Evolutionary conservation across 2,797 vertebrate genomes (phyloP).

Genomic region (Coregonus ussuriensis): DNA sequence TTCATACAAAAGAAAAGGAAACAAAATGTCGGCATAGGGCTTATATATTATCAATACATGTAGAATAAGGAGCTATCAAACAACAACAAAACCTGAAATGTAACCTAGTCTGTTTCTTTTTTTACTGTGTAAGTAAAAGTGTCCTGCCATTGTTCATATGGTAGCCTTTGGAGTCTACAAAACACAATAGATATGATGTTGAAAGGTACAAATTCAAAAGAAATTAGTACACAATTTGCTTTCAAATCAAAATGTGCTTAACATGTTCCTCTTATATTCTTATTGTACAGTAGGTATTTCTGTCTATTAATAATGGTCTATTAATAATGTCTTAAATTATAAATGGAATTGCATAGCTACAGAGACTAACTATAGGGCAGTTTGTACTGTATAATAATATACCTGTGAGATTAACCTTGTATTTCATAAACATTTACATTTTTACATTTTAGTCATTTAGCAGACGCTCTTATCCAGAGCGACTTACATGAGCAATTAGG

Average conservation of each 20-base stretch:
- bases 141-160: slow-evolving; percentile 64
- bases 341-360: slow-evolving; percentile 74
- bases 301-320: slow-evolving; percentile 40
- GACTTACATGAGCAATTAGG: too few relatives aligned
- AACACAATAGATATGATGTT: slow-evolving; percentile 64
- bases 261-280: slow-evolving; percentile 56
- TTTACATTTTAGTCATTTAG: too few relatives aligned
- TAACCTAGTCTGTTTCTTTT: slow-evolving; percentile 52
- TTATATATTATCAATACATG: slow-evolving; percentile 25
- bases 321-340: slow-evolving; percentile 63
- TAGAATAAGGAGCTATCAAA: slow-evolving; percentile 61
- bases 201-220: slow-evolving; percentile 67
- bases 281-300: slow-evolving; percentile 36
- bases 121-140: slow-evolving; percentile 76
- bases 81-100: slow-evolving; percentile 66
- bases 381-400: slow-evolving; percentile 30
- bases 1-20: slow-evolving; percentile 64
- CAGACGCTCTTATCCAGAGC: too few relatives aligned
- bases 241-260: slow-evolving; percentile 54
- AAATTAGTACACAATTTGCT: slow-evolving; percentile 68
- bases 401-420: slow-evolving; percentile 18
- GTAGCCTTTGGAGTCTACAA: slow-evolving; percentile 69
- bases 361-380: slow-evolving; percentile 65
- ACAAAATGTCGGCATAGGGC: slow-evolving; percentile 28
- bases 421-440: too few relatives aligned